A percentile compares a stretch with the other conserved stretches of the same genome.
Evolutionary conservation across 1,140 invertebrate genomes (phyloP).

Genomic region (Trichonephila inaurata): DNA sequence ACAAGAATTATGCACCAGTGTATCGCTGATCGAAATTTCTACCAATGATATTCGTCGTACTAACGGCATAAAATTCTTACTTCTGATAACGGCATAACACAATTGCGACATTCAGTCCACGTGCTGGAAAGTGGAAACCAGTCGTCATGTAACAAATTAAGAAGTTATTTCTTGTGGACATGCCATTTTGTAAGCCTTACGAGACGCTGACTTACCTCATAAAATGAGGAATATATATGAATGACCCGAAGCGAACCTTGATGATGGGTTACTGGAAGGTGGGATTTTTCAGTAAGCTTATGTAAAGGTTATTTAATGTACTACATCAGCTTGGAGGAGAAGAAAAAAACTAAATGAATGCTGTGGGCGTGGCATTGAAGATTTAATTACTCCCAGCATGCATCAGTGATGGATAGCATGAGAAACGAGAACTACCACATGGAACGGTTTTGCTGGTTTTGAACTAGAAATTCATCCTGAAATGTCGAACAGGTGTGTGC

Average conservation of each 20-base stretch:
- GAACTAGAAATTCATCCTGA: neutral
- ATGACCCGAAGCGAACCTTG: neutral
- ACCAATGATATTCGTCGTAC: no score
- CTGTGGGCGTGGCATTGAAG: constrained; percentile 35
- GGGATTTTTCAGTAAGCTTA: constrained; percentile 3
- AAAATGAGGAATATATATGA: neutral
- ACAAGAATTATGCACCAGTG: no score
- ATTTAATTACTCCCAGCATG: constrained; percentile 63
- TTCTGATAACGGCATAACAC: no score
- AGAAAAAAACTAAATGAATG: neutral
- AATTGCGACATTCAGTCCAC: no score
- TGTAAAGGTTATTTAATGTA: neutral
- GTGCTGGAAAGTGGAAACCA: no score
- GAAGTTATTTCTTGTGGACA: no score
- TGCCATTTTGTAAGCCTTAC: neutral
- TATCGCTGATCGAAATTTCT: no score
- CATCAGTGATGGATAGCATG: constrained; percentile 36
- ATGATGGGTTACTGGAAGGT: constrained; percentile 23
- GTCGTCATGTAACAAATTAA: no score
- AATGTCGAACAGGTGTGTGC: neutral
- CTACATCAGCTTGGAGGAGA: no score
- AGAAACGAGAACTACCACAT: neutral
- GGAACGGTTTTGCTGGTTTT: neutral
- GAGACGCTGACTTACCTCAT: neutral
- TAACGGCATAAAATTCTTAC: no score